Evolutionary conservation across 2,888 invertebrate genomes (phyloP).

Genomic region (Iphiclides podalirius): DNA sequence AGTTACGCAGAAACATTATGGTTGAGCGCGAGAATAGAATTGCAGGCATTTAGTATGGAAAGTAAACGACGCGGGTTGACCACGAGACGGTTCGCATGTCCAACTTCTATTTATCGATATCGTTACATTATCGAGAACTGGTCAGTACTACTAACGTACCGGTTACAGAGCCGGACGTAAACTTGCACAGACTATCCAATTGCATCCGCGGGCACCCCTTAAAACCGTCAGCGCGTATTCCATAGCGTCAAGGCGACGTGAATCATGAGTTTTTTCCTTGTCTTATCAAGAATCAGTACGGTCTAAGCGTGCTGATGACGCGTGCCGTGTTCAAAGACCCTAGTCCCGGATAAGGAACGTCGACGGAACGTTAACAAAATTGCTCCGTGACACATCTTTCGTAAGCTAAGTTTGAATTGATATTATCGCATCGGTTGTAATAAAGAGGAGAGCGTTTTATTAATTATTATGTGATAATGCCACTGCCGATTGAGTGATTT

Average conservation of each 20-base stretch:
- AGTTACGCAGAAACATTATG: too few relatives aligned
- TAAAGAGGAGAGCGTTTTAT: too few relatives aligned
- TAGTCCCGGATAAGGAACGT: not conserved
- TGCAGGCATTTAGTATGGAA: too few relatives aligned
- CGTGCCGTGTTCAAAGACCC: not conserved
- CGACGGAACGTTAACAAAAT: too few relatives aligned
- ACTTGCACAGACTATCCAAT: not conserved
- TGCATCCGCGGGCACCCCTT: not conserved
- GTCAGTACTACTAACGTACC: not conserved
- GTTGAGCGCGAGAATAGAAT: too few relatives aligned
- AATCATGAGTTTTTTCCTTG: slow-evolving; percentile 14
- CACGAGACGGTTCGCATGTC: not conserved
- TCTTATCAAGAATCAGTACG: slow-evolving; percentile 12
- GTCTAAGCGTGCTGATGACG: not conserved
- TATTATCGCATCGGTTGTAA: too few relatives aligned
- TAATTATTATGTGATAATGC: too few relatives aligned
- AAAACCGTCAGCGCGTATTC: not conserved
- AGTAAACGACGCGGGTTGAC: too few relatives aligned
- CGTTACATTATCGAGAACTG: not conserved
- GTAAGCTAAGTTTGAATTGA: too few relatives aligned
- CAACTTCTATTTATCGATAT: too few relatives aligned
- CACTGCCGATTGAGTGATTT: too few relatives aligned
- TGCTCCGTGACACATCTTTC: not conserved
- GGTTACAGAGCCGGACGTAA: not conserved
- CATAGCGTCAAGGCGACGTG: slow-evolving; percentile 13